Evolutionary conservation across 2,113 vertebrate species (phyloP), one percentile per base, ranked within the genome.

Genomic region (Bufo gargarizans): DNA sequence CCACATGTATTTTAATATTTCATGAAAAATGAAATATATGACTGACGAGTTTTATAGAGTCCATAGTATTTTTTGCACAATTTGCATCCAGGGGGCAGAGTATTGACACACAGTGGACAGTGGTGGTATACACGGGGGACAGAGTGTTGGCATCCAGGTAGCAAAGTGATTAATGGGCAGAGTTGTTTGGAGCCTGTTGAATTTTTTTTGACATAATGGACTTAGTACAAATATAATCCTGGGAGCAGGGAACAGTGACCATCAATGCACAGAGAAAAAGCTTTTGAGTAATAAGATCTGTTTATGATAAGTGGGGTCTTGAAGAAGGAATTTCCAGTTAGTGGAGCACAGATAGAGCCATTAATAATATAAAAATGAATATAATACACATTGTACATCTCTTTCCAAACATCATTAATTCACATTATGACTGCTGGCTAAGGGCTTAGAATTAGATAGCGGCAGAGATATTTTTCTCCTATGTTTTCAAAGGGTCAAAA

Each of bases 241-340:
- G 61, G 4, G 10, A 82, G 59, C n/a, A 49, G 61, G 4, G 12
- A 88, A 63, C 43, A 84, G 77, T 77, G 58, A n/a, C 76, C 63
- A 67, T 47, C 55, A 56, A n/a, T 50, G 56, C n/a, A 84, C 81
- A 17, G 33, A 84, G 47, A 12, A 53, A 58, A 84, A 56, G 55
- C 47, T 4, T 56, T 45, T 84, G 81, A 84, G 49, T 84, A 88
- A 88, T 88, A 81, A 78, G 87, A 58, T 84, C 71, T 88, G 59
- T 84, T 88, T 88, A 88, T 88, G 58, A 88, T 88, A 84, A 88
- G 71, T 65, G 86, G 81, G 77, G 53, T 88, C 80, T 88, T 45
- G 74, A 58, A 69, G 58, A 88, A 74, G 71, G 71, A 84, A 84
- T 69, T 89, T 89, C 87, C 74, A 84, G 87, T 88, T 83, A 88